These are phyloP conservation scores for Entosphenus tridentatus DNA, from an alignment of 2,113 vertebrate genomes.

Conservation along the genomic window DNA sequence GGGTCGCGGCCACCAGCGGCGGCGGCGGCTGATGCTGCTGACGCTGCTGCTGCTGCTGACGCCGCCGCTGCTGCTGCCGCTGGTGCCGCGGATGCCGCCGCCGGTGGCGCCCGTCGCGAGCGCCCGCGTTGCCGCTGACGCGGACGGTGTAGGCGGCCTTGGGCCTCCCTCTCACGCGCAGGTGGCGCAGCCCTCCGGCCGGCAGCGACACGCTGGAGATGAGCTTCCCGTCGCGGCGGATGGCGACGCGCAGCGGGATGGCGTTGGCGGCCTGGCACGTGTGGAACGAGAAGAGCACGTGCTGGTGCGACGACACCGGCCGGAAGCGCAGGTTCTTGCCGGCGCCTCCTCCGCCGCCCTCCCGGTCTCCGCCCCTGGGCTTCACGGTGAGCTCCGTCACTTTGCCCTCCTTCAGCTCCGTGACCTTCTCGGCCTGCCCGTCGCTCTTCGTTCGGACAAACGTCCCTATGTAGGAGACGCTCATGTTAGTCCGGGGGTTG, in stretches of 20 bases:
- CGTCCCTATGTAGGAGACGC: slow-evolving; percentile 72
- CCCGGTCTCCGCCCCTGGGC: slow-evolving; percentile 28
- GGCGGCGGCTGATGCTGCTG: too few species aligned
- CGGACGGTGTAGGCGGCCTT: slow-evolving; percentile 80
- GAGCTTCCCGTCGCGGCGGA: slow-evolving; percentile 66
- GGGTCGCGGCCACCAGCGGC: slow-evolving; percentile 38
- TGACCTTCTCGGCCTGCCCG: slow-evolving; percentile 47
- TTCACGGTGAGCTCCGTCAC: slow-evolving; percentile 69
- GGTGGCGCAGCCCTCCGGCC: slow-evolving; percentile 58
- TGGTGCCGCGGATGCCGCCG: too few species aligned
- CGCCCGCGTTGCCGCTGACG: slow-evolving; percentile 49
- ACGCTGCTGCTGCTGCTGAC: too few species aligned
- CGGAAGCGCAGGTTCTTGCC: slow-evolving; percentile 67
- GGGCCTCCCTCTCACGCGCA: slow-evolving; percentile 66
- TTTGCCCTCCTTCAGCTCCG: slow-evolving; percentile 74
- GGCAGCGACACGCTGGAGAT: slow-evolving; percentile 44
- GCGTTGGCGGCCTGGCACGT: slow-evolving; percentile 61
- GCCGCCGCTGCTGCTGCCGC: too few species aligned
- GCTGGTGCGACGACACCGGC: slow-evolving; percentile 72
- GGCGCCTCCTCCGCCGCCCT: too few species aligned
- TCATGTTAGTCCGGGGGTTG: slow-evolving; percentile 54
- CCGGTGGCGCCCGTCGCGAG: too few species aligned
- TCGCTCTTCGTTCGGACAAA: slow-evolving; percentile 87
- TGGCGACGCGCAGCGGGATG: slow-evolving; percentile 26
- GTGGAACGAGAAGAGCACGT: slow-evolving; percentile 59